Percentiles rank a stretch among this genome's conserved stretches.
Evolutionary conservation across 2,797 vertebrate genomes (phyloP).

Genomic region (Poeciliopsis paucimaculata): DNA sequence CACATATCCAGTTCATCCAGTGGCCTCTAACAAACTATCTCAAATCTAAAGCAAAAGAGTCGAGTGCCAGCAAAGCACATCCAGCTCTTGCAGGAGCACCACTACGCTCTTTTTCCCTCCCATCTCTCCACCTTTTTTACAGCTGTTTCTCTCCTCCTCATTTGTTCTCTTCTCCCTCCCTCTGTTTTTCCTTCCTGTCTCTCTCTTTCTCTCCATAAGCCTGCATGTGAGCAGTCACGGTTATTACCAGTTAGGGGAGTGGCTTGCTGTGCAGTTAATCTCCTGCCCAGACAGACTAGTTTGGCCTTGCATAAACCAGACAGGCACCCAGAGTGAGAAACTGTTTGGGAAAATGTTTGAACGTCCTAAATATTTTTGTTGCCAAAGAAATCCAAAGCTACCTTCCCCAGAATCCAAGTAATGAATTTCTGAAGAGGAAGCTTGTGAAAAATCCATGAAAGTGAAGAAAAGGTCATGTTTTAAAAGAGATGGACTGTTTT

Average conservation of each 20-base stretch:
- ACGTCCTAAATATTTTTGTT: slow-evolving; percentile 74
- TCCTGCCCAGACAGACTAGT: slow-evolving; percentile 69
- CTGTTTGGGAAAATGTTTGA: slow-evolving; percentile 51
- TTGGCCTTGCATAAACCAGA: slow-evolving; percentile 47
- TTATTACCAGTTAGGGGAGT: slow-evolving; percentile 50
- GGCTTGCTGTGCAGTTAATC: slow-evolving; percentile 51
- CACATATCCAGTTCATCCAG: slow-evolving; percentile 33
- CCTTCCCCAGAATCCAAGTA: slow-evolving; percentile 53
- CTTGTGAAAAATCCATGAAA: slow-evolving; percentile 38
- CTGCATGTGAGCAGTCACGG: slow-evolving; percentile 11
- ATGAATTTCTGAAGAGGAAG: slow-evolving; percentile 61
- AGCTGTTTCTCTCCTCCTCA: slow-evolving; percentile 43
- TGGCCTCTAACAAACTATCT: slow-evolving; percentile 23
- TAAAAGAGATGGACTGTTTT: slow-evolving; percentile 30
- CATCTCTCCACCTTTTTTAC: slow-evolving; percentile 62
- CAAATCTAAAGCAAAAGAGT: slow-evolving; percentile 48
- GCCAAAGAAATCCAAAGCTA: slow-evolving; percentile 57
- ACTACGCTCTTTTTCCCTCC: slow-evolving; percentile 57
- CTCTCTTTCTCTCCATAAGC: slow-evolving; percentile 7
- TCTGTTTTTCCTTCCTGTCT: slow-evolving; percentile 18
- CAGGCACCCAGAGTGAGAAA: slow-evolving; percentile 36
- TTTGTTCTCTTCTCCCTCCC: slow-evolving; percentile 33
- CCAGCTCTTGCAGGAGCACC: slow-evolving; percentile 47
- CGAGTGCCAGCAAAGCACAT: slow-evolving; percentile 40
- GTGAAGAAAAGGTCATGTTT: slow-evolving; percentile 19